Evolutionary conservation across 2,888 invertebrate species (phyloP).

Genomic region (Noctua janthina): DNA sequence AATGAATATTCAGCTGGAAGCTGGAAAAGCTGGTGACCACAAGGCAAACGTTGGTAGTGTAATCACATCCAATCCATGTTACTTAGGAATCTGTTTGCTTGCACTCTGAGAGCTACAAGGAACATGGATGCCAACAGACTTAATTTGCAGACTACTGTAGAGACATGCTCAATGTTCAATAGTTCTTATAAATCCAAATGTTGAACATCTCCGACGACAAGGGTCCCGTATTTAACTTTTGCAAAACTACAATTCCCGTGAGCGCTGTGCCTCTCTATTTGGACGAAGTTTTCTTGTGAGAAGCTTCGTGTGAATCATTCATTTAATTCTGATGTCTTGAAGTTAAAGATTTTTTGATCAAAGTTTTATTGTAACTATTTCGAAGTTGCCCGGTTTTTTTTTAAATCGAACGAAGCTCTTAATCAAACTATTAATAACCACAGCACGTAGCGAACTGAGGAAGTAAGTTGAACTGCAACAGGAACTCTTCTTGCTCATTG

Average conservation of each 20-base stretch:
- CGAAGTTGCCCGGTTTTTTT: not conserved
- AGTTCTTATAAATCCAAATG: conserved; percentile 34
- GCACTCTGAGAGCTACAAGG: not conserved
- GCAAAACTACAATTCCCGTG: conserved; percentile 47
- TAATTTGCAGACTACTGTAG: conserved; percentile 15
- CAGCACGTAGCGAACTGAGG: not conserved
- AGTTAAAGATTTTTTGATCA: not conserved
- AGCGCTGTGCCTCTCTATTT: conserved; percentile 37
- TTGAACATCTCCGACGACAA: conserved; percentile 37
- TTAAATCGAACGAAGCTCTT: not conserved
- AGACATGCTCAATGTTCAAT: conserved; percentile 29
- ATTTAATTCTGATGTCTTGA: conserved; percentile 12
- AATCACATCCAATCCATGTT: conserved; percentile 17
- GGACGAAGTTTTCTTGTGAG: conserved; percentile 37
- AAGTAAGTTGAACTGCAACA: too few species aligned
- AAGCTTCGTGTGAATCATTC: conserved; percentile 28
- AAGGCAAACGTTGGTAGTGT: not conserved
- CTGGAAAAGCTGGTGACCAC: not conserved
- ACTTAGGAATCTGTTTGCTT: conserved; percentile 17
- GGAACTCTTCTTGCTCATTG: not conserved
- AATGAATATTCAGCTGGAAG: not conserved
- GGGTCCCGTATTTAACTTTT: conserved; percentile 48
- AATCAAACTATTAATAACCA: not conserved
- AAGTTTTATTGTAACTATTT: not conserved
- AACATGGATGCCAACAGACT: conserved; percentile 6